A percentile compares a stretch with the other conserved stretches of the same genome.
Evolutionary conservation across 2,888 invertebrate genomes (phyloP).

Genomic region (Lamproptera curius): DNA sequence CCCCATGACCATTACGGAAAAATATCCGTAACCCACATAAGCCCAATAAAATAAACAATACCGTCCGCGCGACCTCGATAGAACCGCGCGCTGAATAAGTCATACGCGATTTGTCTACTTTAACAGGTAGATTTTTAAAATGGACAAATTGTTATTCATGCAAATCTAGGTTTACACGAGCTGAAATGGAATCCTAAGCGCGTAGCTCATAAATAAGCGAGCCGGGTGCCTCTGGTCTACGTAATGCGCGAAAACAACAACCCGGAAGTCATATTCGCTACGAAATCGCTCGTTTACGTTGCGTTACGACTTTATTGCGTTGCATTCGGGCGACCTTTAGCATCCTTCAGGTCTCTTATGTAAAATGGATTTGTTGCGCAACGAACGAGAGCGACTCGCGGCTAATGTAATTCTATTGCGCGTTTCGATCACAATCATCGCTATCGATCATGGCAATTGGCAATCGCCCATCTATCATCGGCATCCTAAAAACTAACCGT

Average conservation of each 20-base stretch:
- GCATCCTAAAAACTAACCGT: neutral
- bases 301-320: constrained; percentile 19
- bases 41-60: constrained; percentile 48
- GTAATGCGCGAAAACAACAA: constrained; percentile 36
- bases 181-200: constrained; percentile 68
- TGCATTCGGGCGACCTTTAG: constrained; percentile 17
- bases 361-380: too few species aligned
- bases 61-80: constrained; percentile 56
- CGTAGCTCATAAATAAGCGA: constrained; percentile 66
- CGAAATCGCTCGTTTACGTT: constrained; percentile 24
- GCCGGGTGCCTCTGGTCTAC: constrained; percentile 33
- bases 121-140: constrained; percentile 70
- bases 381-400: constrained; percentile 14
- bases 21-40: constrained; percentile 56
- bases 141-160: constrained; percentile 69
- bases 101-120: constrained; percentile 62
- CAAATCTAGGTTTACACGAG: constrained; percentile 70
- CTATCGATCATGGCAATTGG: constrained; percentile 2
- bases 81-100: constrained; percentile 58
- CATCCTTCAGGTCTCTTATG: constrained; percentile 5
- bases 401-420: constrained; percentile 11
- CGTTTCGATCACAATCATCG: constrained; percentile 3
- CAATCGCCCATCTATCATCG: neutral
- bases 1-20: constrained; percentile 41
- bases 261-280: constrained; percentile 32